Evolutionary conservation across 2,888 invertebrate genomes (phyloP), one percentile per base, ranked within the genome.

Genomic region (Pyrrhopygopsis socrates): DNA sequence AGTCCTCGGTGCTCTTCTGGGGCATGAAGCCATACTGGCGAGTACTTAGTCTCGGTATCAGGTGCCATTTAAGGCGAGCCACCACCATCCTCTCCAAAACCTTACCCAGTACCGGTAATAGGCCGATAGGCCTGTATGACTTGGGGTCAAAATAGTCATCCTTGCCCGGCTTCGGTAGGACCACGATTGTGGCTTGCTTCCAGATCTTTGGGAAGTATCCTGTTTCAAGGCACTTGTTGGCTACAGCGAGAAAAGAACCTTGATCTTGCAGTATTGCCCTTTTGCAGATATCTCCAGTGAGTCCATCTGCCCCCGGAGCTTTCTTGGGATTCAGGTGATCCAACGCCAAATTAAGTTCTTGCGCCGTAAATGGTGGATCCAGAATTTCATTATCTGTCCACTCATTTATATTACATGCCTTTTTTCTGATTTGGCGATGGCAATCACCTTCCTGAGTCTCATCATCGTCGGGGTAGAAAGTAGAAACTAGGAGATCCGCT

Each of bases 1-100:
- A 30, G 83, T 88, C 89, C 22, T 88, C 91, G 38, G 88, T 89
- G 58, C 78, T 27, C 11, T 8, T 67, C 18, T 87, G 87, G 22
- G 85, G 85, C 83, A 82, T 83, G 27, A 88, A 85, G 1, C 85
- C 88, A 65, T 73, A 85, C 38, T 88, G 88, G 27, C 24, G 45
- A n/a, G 41, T 29, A 60, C 76, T 84, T 4, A 84, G 18, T 22
- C 18, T 79, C 0, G 82, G 83, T 1, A 80, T 9, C 1, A 86
- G 15, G 34, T 84, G 67, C 15, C n/a, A 77, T 15, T 45, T 77
- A 3, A 88, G 50, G 0, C 83, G 70, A 0, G 67, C 70, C 8
- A 86, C 68, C 29, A 88, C 9, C 81, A 83, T 58, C 41, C 81
- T 84, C 29, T 83, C 83, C 1, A 68, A 24, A 0, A 84, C 29